Evolutionary conservation across 92 coral and sea anemone genomes (phyloP).

Genomic region (Actinernus sp.): DNA sequence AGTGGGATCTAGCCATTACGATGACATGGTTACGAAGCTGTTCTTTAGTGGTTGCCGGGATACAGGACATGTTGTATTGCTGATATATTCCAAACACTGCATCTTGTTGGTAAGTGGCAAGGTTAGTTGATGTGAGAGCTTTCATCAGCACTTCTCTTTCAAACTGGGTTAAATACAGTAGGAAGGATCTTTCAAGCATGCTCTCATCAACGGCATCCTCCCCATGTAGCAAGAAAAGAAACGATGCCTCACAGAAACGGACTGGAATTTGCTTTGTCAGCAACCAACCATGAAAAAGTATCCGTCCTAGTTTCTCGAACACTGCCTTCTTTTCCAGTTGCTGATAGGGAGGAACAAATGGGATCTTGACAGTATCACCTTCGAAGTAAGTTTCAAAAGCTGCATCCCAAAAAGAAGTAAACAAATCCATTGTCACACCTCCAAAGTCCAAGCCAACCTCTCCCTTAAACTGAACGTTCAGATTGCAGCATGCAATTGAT

Average conservation of each 20-base stretch:
- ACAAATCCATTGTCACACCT: conserved; percentile 60
- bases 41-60: conserved; percentile 30
- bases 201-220: conserved; percentile 50
- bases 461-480: conserved; percentile 40
- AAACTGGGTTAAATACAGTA: conserved; percentile 51
- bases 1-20: conserved; percentile 53
- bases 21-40: conserved; percentile 50
- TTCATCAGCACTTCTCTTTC: conserved; percentile 51
- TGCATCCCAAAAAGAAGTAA: conserved; percentile 62
- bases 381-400: conserved; percentile 58
- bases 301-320: conserved; percentile 38
- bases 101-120: conserved; percentile 29
- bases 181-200: conserved; percentile 41
- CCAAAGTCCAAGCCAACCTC: conserved; percentile 64
- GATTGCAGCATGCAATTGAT: conserved; percentile 14
- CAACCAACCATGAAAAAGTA: conserved; percentile 39
- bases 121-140: conserved; percentile 26
- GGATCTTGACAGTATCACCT: conserved; percentile 60
- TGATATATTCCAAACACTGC: no score
- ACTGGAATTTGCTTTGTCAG: conserved; percentile 54
- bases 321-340: conserved; percentile 12
- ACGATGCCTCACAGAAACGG: conserved; percentile 58
- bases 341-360: conserved; percentile 53
- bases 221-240: conserved; percentile 44
- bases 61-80: conserved; percentile 42